Evolutionary conservation across 2,888 invertebrate genomes (phyloP), one percentile per base, ranked within the genome.

Genomic region (Campopleginae sp.): DNA sequence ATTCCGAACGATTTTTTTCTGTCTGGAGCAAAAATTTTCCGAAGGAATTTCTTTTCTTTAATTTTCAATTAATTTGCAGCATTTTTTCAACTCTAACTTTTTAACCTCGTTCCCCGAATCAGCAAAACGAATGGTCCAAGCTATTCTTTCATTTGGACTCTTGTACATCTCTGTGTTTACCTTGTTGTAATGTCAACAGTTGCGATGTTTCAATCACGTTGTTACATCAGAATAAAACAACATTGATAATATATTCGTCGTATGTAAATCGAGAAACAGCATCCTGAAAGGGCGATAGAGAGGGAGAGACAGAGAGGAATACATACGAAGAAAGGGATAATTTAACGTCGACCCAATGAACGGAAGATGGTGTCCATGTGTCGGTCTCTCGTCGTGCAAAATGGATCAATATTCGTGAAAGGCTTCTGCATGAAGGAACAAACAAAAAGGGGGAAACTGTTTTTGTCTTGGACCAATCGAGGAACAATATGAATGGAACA

Each of bases 261-360:
- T 58, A 82, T 82, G 71, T 12, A 82, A 82, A 82, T 82, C 54
- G 58, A 70, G 77, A 58, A 77, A 63, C 65, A 82, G 77, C 65
- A 77, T 4, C 8, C 8, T 10, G 38, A 38, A 10, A 2, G 38
- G 10, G 38, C 38, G 38, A 38, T 4, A 2, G 33, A 33, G 33
- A 33, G 33, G 6, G 23, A n/a, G 54, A 54, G 54, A 54, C 12
- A 27, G 54, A 23, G 12, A 10, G 19, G 2, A 38, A 14, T 14
- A 27, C 14, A 58, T 8, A 31, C 33, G n/a, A 27, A 46, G 54
- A 33, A 58, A 27, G 58, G 58, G 63, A 19, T 12, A 61, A 79
- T 71, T 10, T 46, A 63, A 19, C n/a, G 27, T 7, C 51, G 54
- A 42, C 23, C 19, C 27, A 31, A 44, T 23, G 27, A 38, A 71